phyloP scores from a whole-genome alignment of 2,888 invertebrate genomes.

The Acleris emargana region DNA sequence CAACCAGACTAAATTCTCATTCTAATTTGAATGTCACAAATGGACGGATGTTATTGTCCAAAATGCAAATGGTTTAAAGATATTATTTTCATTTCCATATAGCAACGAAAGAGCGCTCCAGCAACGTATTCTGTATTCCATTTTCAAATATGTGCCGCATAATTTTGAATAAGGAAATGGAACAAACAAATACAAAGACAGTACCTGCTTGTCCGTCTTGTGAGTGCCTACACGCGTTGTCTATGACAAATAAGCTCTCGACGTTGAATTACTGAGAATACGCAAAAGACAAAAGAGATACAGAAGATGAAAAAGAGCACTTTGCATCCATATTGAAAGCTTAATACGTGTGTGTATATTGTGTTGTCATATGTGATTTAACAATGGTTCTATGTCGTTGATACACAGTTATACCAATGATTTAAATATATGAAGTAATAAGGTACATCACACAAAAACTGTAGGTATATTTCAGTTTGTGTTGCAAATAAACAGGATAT shows the following conservation, averaged over 20 bases:
- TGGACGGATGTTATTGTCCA: conserved; percentile 37
- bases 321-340: conserved; percentile 45
- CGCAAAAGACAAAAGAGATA: conserved; percentile 62
- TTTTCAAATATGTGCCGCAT: conserved; percentile 65
- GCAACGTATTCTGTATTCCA: conserved; percentile 57
- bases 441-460: too few relatives aligned
- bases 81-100: conserved; percentile 60
- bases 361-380: too few relatives aligned
- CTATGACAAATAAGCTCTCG: conserved; percentile 70
- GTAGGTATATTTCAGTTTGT: too few relatives aligned
- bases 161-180: conserved; percentile 73
- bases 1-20: conserved; percentile 35
- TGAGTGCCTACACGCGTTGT: conserved; percentile 63
- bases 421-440: too few relatives aligned
- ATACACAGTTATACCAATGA: too few relatives aligned
- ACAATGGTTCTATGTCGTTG: too few relatives aligned
- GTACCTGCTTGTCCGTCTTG: conserved; percentile 63
- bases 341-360: conserved; percentile 22
- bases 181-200: conserved; percentile 61
- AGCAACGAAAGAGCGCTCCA: conserved; percentile 49
- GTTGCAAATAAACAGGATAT: neutral
- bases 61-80: conserved; percentile 58
- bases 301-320: conserved; percentile 59
- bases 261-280: conserved; percentile 67
- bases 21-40: conserved; percentile 38